Percentiles rank a stretch among this genome's conserved stretches.
phyloP scores from a whole-genome alignment of 1,140 invertebrate species.

The Drosophila arawakana region DNA sequence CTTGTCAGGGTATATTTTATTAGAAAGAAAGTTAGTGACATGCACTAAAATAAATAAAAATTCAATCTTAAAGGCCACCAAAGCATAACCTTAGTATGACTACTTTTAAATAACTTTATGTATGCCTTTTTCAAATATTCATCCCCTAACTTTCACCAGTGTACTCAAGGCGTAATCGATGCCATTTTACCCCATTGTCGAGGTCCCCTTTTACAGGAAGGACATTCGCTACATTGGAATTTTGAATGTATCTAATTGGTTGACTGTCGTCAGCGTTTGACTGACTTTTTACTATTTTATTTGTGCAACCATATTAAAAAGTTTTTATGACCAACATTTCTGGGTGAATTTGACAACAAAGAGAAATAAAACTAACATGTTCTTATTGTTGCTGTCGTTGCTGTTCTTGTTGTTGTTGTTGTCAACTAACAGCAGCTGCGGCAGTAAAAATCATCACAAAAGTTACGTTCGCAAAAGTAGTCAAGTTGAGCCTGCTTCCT shows the following conservation, averaged over 20 bases:
- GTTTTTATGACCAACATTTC: constrained; percentile 67
- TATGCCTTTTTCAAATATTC: no score
- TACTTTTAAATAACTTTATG: no score
- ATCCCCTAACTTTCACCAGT: no score
- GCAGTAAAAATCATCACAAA: constrained; percentile 69
- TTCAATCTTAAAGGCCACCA: no score
- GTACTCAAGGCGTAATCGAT: constrained; percentile 49
- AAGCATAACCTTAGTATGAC: no score
- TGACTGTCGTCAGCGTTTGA: constrained; percentile 32
- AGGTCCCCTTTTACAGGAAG: background rate
- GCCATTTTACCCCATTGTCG: constrained; percentile 49
- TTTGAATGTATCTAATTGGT: constrained; percentile 75
- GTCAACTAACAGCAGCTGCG: constrained; percentile 58
- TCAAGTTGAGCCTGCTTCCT: constrained; percentile 20
- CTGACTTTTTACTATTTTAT: constrained; percentile 22
- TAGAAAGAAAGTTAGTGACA: no score
- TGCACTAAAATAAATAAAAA: no score
- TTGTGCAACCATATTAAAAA: constrained; percentile 63
- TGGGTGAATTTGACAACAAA: constrained; percentile 64
- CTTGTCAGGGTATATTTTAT: no score
- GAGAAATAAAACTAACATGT: constrained; percentile 45
- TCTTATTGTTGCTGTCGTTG: constrained; percentile 3
- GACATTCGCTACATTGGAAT: constrained; percentile 27
- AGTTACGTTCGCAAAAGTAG: constrained; percentile 58
- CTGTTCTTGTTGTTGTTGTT: constrained; percentile 5